Conservation (phyloP, 1,140 invertebrate genomes). For the Matsumurasca onukii region DNA sequence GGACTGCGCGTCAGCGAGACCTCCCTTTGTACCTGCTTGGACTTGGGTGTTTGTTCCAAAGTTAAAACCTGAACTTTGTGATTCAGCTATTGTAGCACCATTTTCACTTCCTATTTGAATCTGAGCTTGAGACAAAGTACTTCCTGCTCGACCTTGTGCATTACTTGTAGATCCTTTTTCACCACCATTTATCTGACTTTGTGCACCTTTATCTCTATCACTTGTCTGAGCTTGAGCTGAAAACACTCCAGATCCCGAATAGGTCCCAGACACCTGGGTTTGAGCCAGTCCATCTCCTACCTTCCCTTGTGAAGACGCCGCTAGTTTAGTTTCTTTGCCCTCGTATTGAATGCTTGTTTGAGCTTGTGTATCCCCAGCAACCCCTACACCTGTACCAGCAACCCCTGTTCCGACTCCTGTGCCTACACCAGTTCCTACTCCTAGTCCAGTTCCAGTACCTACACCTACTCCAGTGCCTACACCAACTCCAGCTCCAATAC, state of each 20-base stretch:
- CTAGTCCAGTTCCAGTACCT: constrained; percentile 31
- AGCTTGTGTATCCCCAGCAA: constrained; percentile 64
- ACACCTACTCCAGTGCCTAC: constrained; percentile 28
- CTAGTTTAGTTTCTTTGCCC: constrained; percentile 68
- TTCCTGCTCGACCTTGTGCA: constrained; percentile 69
- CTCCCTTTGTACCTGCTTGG: constrained; percentile 73
- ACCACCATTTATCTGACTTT: constrained; percentile 69
- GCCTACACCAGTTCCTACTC: constrained; percentile 30
- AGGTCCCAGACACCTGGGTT: constrained; percentile 75
- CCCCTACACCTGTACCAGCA: constrained; percentile 25
- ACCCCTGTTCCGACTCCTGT: constrained; percentile 28
- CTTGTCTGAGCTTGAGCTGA: constrained; percentile 78
- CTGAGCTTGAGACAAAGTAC: constrained; percentile 74
- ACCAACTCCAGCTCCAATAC: constrained; percentile 32
- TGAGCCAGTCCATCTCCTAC: constrained; percentile 70
- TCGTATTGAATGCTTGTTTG: constrained; percentile 66
- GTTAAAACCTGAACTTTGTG: constrained; percentile 68
- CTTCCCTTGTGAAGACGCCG: constrained; percentile 71
- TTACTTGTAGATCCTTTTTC: constrained; percentile 70
- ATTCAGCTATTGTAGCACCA: constrained; percentile 68
- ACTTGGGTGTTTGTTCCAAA: constrained; percentile 76
- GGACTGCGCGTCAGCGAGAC: constrained; percentile 80
- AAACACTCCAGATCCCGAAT: constrained; percentile 72
- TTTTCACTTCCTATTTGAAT: constrained; percentile 69
- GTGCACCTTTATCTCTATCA: constrained; percentile 69